Percentiles rank a stretch among this genome's conserved stretches.
These are phyloP conservation scores for Ahaetulla prasina DNA, from an alignment of 2,113 vertebrate genomes.

Conservation along the genomic window DNA sequence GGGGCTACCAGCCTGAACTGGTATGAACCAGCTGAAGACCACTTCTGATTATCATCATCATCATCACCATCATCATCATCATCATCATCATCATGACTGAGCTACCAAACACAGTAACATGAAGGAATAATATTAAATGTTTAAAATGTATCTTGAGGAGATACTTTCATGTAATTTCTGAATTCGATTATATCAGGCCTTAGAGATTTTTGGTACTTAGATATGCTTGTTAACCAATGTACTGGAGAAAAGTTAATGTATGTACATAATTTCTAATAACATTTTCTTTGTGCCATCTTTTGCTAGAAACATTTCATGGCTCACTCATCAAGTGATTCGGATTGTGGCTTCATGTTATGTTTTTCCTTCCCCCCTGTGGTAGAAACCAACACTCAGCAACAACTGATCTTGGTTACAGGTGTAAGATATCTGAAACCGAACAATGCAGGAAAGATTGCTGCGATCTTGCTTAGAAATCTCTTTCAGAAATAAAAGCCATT, in stretches of 20 bases:
- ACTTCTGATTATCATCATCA: neutral
- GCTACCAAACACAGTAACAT: neutral
- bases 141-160: neutral
- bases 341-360: conserved; percentile 33
- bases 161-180: conserved; percentile 37
- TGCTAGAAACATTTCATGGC: conserved; percentile 35
- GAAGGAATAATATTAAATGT: neutral
- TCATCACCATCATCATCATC: neutral
- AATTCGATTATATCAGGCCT: conserved; percentile 28
- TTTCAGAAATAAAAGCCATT: neutral
- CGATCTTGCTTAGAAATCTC: neutral
- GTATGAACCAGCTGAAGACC: too few relatives aligned
- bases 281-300: conserved; percentile 35
- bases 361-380: conserved; percentile 23
- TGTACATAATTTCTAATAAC: conserved; percentile 38
- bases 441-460: neutral
- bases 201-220: conserved; percentile 27
- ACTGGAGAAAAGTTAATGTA: conserved; percentile 29
- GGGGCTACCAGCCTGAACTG: too few relatives aligned
- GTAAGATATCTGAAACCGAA: conserved; percentile 14
- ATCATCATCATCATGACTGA: neutral
- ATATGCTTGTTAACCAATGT: conserved; percentile 42
- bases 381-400: conserved; percentile 36
- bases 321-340: conserved; percentile 31
- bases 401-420: conserved; percentile 44